phyloP scores from a whole-genome alignment of 2,797 vertebrate genomes.

The Aythya fuligula region DNA sequence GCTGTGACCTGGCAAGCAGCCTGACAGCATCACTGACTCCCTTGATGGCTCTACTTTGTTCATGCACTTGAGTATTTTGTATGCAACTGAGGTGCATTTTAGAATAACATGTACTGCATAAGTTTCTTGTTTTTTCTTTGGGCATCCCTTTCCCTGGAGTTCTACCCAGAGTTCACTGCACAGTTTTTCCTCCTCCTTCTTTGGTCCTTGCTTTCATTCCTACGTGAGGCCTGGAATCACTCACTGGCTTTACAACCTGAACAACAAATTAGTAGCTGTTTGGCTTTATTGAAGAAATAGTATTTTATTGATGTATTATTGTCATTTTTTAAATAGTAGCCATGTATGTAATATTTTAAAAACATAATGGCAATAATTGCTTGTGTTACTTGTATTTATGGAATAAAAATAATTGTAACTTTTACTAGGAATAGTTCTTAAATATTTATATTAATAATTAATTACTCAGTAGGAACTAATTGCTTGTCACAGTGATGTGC shows the following conservation, averaged over 20 bases:
- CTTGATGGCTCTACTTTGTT: background rate
- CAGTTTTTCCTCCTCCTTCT: background rate
- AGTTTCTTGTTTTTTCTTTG: background rate
- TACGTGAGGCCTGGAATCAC: background rate
- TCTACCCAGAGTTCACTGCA: background rate
- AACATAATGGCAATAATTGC: background rate
- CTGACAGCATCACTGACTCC: fast-evolving
- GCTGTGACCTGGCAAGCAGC: fast-evolving
- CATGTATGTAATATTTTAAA: background rate
- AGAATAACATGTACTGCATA: background rate
- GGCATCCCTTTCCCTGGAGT: background rate
- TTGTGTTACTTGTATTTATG: background rate
- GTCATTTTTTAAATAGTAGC: background rate
- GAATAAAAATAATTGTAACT: slow-evolving; percentile 28
- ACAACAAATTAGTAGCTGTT: background rate
- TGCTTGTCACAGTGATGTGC: slow-evolving; percentile 48
- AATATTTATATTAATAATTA: slow-evolving; percentile 69
- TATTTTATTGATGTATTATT: background rate
- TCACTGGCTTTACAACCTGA: background rate
- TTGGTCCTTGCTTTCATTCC: background rate
- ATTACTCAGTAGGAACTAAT: slow-evolving; percentile 66
- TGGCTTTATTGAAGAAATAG: background rate
- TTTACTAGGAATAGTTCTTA: background rate
- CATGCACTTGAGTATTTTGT: background rate
- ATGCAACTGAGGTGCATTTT: background rate